Base-by-base conservation (phyloP, 2,888 invertebrate genomes). In the Pharmacophagus antenor region DNA sequence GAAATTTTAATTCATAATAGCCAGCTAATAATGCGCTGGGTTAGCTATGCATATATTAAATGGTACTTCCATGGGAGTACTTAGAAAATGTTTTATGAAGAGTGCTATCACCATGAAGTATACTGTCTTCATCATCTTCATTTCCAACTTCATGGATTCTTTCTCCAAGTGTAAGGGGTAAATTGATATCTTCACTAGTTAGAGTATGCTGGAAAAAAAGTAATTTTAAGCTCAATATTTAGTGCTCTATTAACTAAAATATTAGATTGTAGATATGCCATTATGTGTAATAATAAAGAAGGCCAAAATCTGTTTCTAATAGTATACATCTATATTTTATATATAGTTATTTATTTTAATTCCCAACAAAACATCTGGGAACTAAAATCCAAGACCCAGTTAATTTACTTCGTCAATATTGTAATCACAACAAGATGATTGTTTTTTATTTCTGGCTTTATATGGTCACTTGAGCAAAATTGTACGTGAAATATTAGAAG, bases 41-140 rank as follows among this genome's bases (percentile, higher is more conserved):
- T n/a, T n/a, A 27, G 8, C 27, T 37, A 37, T n/a, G n/a, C n/a
- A 22, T 42, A 58, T 60, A 56, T 65, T 63, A 56, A 50, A 87
- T 67, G 67, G 89, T 89, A 63, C 85, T 82, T 66, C 87, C 79
- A 69, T 85, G 83, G 18, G 78, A 69, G 71, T 81, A 86, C 58
- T 83, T 84, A 15, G 82, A 76, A 67, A 75, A 76, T 63, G 74
- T 77, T 72, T 76, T 84, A 63, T 71, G 74, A 8, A 76, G 53
- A 4, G 37, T 37, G 4, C 23, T 21, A 61, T 79, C 79, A 63
- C 69, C 73, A 67, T 77, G 80, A 21, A 70, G 73, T 15, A 77
- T 70, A 69, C 80, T 84, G 47, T 85, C 82, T 41, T 86, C 83
- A 64, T 88, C 88, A 65, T 88, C 88, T 67, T 88, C 85, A 66